phyloP scores from a whole-genome alignment of 1,140 invertebrate genomes.

The Apis mellifera region Amel_HAv3.1 CM009931.2:12031001-12031500 shows the following conservation, averaged over 20 bases:
- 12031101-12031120: conserved; percentile 53
- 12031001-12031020: conserved; percentile 52
- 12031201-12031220: conserved; percentile 20
- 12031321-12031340: conserved; percentile 69
- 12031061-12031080: conserved; percentile 83
- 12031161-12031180: conserved; percentile 12
- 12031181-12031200: not conserved
- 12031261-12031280: conserved; percentile 75
- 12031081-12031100: conserved; percentile 71
- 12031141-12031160: conserved; percentile 4
- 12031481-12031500: not conserved
- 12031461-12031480: conserved; percentile 6
- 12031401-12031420: not conserved
- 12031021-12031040: conserved; percentile 43
- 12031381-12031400: not conserved
- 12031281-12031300: conserved; percentile 78
- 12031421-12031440: conserved; percentile 31
- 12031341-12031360: conserved; percentile 26
- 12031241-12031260: conserved; percentile 57
- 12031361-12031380: not conserved
- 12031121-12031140: conserved; percentile 46
- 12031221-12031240: conserved; percentile 16
- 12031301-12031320: conserved; percentile 72
- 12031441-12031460: conserved; percentile 11
- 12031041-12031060: conserved; percentile 64